Evolutionary conservation across 2,797 vertebrate genomes (phyloP).

Genomic region (Champsocephalus gunnari): DNA sequence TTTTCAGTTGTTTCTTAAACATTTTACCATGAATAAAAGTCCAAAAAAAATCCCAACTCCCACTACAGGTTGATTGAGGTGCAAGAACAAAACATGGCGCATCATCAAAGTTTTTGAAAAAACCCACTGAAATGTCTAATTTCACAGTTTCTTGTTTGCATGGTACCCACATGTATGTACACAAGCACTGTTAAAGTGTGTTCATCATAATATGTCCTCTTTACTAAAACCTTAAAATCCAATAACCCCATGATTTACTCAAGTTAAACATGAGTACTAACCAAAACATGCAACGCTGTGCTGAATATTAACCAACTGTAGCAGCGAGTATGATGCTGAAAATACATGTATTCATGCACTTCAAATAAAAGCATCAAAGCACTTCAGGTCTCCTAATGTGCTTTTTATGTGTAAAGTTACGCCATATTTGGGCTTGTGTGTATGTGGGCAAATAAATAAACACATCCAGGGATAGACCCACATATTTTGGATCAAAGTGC

Average conservation of each 20-base stretch:
- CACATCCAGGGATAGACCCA: neutral
- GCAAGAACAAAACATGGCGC: no score
- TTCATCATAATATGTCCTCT: no score
- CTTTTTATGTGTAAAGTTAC: neutral
- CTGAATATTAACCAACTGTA: slow-evolving; percentile 5
- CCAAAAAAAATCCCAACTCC: no score
- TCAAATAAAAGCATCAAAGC: slow-evolving; percentile 16
- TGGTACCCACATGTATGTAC: no score
- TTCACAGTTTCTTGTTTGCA: no score
- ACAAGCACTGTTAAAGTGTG: no score
- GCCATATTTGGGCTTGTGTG: neutral
- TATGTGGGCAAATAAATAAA: neutral
- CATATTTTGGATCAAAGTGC: slow-evolving; percentile 12
- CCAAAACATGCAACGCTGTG: neutral
- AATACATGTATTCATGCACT: slow-evolving; percentile 12
- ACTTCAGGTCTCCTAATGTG: neutral
- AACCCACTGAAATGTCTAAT: no score
- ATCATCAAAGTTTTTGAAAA: no score
- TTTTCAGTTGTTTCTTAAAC: no score
- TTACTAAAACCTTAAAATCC: neutral
- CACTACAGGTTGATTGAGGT: no score
- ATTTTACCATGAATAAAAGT: no score
- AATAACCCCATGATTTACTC: neutral
- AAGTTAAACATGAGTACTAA: neutral
- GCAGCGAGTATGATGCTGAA: neutral